Conservation (phyloP, 2,113 vertebrate genomes). For the Piprites chloris region DNA sequence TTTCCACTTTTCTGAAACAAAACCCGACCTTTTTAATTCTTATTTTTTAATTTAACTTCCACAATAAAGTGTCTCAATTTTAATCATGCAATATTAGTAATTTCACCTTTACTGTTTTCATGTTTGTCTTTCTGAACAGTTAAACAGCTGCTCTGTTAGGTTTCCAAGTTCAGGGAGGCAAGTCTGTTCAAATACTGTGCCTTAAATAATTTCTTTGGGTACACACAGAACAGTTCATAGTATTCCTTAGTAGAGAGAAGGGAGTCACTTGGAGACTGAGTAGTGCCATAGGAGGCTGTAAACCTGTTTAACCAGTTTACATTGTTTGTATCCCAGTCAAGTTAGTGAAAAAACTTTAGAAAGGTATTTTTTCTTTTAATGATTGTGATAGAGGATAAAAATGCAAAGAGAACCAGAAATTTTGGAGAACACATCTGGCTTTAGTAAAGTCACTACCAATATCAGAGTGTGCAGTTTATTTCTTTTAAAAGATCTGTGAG, state of each 20-base stretch:
- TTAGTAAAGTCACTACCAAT: not conserved
- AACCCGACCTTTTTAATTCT: fast-evolving
- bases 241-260: not conserved
- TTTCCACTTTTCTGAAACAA: not conserved
- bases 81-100: not conserved
- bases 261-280: not conserved
- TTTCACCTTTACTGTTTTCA: not conserved
- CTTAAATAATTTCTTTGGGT: not conserved
- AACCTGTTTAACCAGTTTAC: conserved; percentile 33
- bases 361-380: not conserved
- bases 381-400: not conserved
- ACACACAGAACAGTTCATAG: not conserved
- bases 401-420: not conserved
- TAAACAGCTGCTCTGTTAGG: not conserved
- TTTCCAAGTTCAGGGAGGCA: not conserved
- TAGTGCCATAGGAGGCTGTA: not conserved
- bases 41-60: not conserved
- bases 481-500: not conserved
- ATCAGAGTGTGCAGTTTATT: not conserved
- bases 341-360: not conserved
- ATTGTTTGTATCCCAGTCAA: not conserved
- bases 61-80: not conserved
- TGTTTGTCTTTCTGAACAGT: not conserved
- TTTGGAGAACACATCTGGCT: not conserved
- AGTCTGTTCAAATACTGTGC: not conserved